Evolutionary conservation across 2,113 vertebrate species (phyloP).

Genomic region (Psittacara wagleri): DNA sequence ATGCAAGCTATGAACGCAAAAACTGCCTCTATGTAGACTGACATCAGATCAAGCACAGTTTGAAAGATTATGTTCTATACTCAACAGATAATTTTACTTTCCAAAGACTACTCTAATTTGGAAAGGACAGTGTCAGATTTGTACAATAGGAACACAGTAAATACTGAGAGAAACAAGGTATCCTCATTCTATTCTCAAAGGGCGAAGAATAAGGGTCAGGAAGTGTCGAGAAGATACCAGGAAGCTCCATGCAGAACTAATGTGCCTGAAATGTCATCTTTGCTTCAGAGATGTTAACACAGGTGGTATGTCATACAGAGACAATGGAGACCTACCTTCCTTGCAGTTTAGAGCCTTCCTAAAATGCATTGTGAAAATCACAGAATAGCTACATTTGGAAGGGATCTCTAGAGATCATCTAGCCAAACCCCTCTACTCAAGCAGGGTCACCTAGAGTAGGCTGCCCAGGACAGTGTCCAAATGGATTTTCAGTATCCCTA

Average conservation of each 20-base stretch:
- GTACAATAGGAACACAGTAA: background rate
- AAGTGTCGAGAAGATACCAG: background rate
- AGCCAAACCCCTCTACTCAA: background rate
- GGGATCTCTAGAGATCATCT: background rate
- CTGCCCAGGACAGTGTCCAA: background rate
- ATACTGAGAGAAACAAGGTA: background rate
- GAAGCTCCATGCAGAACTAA: background rate
- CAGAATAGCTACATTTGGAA: background rate
- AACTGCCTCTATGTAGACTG: rapidly evolving
- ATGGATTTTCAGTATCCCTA: background rate
- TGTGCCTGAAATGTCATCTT: background rate
- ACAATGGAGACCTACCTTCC: background rate
- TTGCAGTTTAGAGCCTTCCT: background rate
- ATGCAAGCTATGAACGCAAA: background rate
- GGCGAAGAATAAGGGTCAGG: background rate
- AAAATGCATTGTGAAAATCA: background rate
- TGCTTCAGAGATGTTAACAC: background rate
- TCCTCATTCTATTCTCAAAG: background rate
- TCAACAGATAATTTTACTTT: background rate
- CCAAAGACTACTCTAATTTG: background rate
- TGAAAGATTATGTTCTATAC: background rate
- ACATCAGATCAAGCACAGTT: background rate
- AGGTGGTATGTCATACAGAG: background rate
- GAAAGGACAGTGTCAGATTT: background rate
- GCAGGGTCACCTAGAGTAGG: background rate